Percentiles rank a stretch among this genome's conserved stretches.
Conservation (phyloP, 2,797 vertebrate species). For the Cottoperca gobio region DNA sequence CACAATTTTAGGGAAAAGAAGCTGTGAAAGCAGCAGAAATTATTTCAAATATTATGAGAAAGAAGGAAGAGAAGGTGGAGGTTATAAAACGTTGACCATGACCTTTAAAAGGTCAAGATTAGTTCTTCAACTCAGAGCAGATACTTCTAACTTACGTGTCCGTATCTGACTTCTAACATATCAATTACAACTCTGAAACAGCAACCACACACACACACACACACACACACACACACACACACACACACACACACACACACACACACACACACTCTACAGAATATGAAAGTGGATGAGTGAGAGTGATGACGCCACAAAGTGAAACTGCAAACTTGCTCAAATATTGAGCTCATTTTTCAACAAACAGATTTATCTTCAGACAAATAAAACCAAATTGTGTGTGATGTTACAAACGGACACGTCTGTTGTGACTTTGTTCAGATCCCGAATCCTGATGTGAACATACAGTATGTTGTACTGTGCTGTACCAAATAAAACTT, state of each 20-base stretch:
- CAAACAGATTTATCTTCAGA: conserved; percentile 23
- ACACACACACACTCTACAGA: background rate
- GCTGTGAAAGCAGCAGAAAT: conserved; percentile 45
- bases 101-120: conserved; percentile 65
- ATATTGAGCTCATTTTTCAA: conserved; percentile 21
- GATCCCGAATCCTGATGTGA: conserved; percentile 68
- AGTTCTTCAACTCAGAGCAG: conserved; percentile 36
- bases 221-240: conserved; percentile 11
- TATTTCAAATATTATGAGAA: conserved; percentile 5
- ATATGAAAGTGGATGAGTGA: background rate
- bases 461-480: conserved; percentile 56
- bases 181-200: conserved; percentile 30
- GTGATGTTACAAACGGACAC: conserved; percentile 22
- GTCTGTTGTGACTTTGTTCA: conserved; percentile 49
- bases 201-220: background rate
- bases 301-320: background rate
- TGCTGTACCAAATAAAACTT: conserved; percentile 77
- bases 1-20: conserved; percentile 28
- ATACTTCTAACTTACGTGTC: conserved; percentile 26
- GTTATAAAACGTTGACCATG: conserved; percentile 58
- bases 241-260: conserved; percentile 9
- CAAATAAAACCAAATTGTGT: conserved; percentile 41
- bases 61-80: background rate
- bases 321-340: background rate
- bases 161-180: conserved; percentile 32